Evolutionary conservation across 2,113 vertebrate genomes (phyloP), one percentile per base, ranked within the genome.

Genomic region (Cyanocitta stelleri): DNA sequence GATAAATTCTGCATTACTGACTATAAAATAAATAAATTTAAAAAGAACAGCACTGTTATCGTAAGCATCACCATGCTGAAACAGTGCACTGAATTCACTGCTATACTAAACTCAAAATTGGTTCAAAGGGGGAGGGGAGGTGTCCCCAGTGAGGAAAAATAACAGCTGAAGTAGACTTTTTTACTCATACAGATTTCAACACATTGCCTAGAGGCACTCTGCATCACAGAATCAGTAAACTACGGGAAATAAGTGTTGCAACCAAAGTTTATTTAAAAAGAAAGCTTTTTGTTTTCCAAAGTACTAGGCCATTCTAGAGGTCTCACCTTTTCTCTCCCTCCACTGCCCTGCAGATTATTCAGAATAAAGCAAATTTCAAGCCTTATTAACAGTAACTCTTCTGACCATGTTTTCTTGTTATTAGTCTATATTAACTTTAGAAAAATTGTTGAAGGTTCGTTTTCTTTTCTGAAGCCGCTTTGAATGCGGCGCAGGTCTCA

Each of bases 281-380:
- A 62, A 69, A 89, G 41, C 29, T 48, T 6, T 16, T 79, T 7
- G 9, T 83, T 24, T 54, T 35, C 33, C 48, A 32, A 84, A 93
- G 30, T 55, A 39, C 37, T n/a, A n/a, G 27, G 37, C 61, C 87
- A 77, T 81, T 77, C 43, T 30, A 83, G 78, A 30, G 18, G 58
- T 75, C 58, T 52, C 32, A 43, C 26, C 19, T 82, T 82, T 75
- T 56, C 30, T 10, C 13, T 87, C n/a, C 51, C 43, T 74, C 51
- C 41, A 48, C 16, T 29, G 51, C 8, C 29, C 84, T 91, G 30
- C 11, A 10, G 55, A 88, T 82, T 90, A 75, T 92, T 94, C 90
- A 85, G 64, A 96, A 29, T 41, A 93, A 79, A 89, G 29, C 10
- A 21, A 58, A 93, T 94, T 89, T 96, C 56, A 81, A 94, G 68